Evolutionary conservation across 2,113 vertebrate species (phyloP).

Genomic region (Labeo rohita): DNA sequence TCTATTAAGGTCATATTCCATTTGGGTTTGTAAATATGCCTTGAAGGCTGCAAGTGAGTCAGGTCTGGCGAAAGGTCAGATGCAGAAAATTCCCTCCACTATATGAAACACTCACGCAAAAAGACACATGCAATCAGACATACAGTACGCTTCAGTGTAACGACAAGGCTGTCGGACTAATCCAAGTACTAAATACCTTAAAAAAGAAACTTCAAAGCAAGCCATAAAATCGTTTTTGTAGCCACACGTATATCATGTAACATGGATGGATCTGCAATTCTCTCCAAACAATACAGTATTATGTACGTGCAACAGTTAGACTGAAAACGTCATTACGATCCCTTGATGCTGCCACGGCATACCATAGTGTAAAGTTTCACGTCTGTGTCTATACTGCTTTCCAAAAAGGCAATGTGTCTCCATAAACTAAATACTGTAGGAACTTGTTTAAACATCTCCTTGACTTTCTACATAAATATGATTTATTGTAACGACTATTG

Average conservation of each 20-base stretch:
- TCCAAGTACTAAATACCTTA: constrained; percentile 17
- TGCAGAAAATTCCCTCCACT: background rate
- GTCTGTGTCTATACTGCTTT: constrained; percentile 18
- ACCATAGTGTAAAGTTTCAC: constrained; percentile 33
- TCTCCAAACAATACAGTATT: constrained; percentile 28
- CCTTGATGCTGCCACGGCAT: constrained; percentile 20
- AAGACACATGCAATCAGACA: constrained; percentile 33
- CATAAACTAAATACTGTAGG: constrained; percentile 33
- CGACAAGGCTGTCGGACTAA: constrained; percentile 17
- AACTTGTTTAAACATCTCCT: constrained; percentile 35
- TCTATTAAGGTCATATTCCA: constrained; percentile 40
- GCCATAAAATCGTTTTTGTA: constrained; percentile 6
- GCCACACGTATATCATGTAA: constrained; percentile 36
- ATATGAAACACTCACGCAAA: constrained; percentile 29
- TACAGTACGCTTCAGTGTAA: background rate
- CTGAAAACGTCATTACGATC: constrained; percentile 31
- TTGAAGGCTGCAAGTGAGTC: constrained; percentile 37
- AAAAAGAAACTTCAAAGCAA: constrained; percentile 43
- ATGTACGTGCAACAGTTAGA: constrained; percentile 27
- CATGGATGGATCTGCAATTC: constrained; percentile 16
- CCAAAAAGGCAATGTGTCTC: constrained; percentile 22
- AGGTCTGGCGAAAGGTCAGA: background rate
- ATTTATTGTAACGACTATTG: constrained; percentile 30
- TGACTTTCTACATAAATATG: constrained; percentile 32
- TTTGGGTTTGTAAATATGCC: constrained; percentile 36